Base-by-base conservation (phyloP, 2,888 invertebrate genomes). In the Drosophila merina region DNA sequence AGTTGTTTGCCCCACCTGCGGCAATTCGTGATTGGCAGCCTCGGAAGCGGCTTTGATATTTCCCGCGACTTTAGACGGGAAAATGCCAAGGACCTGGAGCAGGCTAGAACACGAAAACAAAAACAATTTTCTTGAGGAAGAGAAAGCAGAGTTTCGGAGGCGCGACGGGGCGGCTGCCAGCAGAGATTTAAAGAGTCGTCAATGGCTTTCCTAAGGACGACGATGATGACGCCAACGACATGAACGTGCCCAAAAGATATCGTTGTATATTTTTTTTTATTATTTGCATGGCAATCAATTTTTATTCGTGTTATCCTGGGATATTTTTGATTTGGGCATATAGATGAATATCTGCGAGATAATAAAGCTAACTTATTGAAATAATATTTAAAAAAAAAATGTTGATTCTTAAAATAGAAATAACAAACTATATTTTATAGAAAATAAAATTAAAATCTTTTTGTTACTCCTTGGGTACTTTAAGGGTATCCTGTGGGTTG, bases 161-260 rank as follows among this genome's bases (percentile, higher is more conserved):
- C 36, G n/a, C n/a, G 36, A n/a, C 5, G 36, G 6, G 36, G 36
- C 36, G 36, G 36, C 36, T n/a, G 36, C 36, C 36, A 36, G 60
- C 59, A 38, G 56, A 28, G 62, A 51, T 69, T 69, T 68, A 63
- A 58, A 64, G 62, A 56, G 62, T 51, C 60, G 45, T 48, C 83
- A 86, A 74, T 86, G 72, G 77, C 86, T 77, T 79, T 82, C 45
- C 63, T 10, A 40, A 40, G 42, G 45, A 69, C 25, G 54, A 52
- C 20, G 64, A 68, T 51, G 59, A 76, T 57, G 36, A 36, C 36
- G 28, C 4, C 28, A 36, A 36, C n/a, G 67, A 49, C 67, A 59
- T 49, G 67, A 45, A 84, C 73, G 81, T 75, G 81, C 57, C 49
- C 54, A 54, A 45, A 44, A 50, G 38, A 57, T 45, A 45, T 69